Evolutionary conservation across 2,888 invertebrate species (phyloP), one percentile per base, ranked within the genome.

Genomic region (Buathra laborator): DNA sequence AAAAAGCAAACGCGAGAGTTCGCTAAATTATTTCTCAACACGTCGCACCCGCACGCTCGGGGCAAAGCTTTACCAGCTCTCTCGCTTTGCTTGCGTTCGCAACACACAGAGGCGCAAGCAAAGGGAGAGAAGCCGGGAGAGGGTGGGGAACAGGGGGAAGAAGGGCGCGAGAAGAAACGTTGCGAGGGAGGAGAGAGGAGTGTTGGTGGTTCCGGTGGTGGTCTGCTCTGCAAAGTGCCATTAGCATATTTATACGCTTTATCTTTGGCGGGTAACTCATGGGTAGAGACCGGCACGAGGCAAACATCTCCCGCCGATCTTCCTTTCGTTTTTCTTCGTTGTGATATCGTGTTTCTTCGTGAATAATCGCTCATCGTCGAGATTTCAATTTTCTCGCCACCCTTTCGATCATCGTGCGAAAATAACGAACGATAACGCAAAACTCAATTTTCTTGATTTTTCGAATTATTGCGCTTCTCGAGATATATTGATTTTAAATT

Each of bases 211-310:
- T 14, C 46, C 64, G 77, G 66, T 70, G 74, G 82, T 85, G 79
- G 81, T 76, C 85, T 79, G 85, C 81, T 81, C 86, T 86, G 88
- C 87, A 72, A 80, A 86, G 76, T 74, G 85, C 79, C 80, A 88
- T 89, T 88, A 87, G 86, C 89, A 89, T 89, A 89, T 90, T 88
- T 88, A 89, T 88, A 84, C 88, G 87, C 86, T 86, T 87, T 83
- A 88, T 88, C 86, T 85, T 85, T 85, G 81, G 78, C 85, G 85
- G 37, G 85, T 59, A 82, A 79, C 85, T 85, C 79, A 7, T 85
- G 71, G 78, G 77, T 77, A 66, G 78, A 82, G 79, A 37, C 74
- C 78, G 77, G 66, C 85, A 81, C 81, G 53, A 64, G 74, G 37
- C 76, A 77, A 56, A 84, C 75, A 71, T 86, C 87, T 77, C 62